A percentile compares a stretch with the other conserved stretches of the same genome.
Evolutionary conservation across 2,888 invertebrate genomes (phyloP).

Genomic region (Hemicrepidius hirtus): DNA sequence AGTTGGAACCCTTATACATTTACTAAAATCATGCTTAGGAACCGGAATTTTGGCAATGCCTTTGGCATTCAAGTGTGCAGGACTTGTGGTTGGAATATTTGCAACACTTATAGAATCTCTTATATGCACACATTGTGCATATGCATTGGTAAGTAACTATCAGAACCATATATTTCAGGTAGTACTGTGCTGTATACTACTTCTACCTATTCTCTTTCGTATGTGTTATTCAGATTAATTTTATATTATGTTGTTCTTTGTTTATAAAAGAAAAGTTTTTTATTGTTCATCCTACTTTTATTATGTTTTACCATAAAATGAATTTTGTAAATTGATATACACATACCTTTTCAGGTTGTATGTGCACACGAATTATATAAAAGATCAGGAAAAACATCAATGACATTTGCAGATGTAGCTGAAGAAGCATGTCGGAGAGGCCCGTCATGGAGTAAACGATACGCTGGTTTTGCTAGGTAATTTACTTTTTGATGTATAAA

Average conservation of each 20-base stretch:
- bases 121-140: constrained; percentile 96
- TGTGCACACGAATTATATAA: constrained; percentile 88
- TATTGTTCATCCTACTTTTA: no score
- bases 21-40: constrained; percentile 96
- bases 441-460: constrained; percentile 80
- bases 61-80: constrained; percentile 90
- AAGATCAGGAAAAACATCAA: constrained; percentile 80
- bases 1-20: constrained; percentile 92
- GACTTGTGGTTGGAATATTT: constrained; percentile 88
- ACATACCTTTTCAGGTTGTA: constrained; percentile 78
- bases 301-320: no score
- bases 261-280: no score
- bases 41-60: constrained; percentile 98
- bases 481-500: constrained; percentile 8
- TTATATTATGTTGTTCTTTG: no score
- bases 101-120: constrained; percentile 90
- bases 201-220: no score
- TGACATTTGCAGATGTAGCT: constrained; percentile 92
- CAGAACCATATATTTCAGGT: no score
- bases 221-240: no score
- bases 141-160: constrained; percentile 84
- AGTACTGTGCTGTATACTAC: no score
- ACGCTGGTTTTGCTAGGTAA: constrained; percentile 80
- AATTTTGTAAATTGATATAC: background rate
- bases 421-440: constrained; percentile 87